A percentile compares a stretch with the other conserved stretches of the same genome.
Conservation (phyloP, 1,140 invertebrate genomes). For the Apolygus lucorum region DNA sequence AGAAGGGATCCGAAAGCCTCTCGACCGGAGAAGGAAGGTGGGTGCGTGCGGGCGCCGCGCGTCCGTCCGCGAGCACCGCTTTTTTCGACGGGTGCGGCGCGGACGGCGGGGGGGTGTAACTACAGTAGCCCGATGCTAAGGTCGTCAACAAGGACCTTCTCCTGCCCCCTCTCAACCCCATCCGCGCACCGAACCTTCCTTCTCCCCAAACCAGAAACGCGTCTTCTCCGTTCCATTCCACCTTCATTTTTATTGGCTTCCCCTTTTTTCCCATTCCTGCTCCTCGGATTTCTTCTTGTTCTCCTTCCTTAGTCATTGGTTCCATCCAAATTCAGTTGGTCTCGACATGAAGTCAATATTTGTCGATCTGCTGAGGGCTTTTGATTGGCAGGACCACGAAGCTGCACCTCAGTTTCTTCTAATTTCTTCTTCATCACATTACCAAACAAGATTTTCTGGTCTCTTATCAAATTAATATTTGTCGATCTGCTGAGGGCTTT, state of each 20-base stretch:
- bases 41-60: not conserved
- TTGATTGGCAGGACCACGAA: too few relatives aligned
- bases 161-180: conserved; percentile 15
- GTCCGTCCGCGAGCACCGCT: not conserved
- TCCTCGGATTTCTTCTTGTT: too few relatives aligned
- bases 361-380: too few relatives aligned
- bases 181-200: conserved; percentile 4
- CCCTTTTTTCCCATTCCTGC: conserved; percentile 5
- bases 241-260: not conserved
- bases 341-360: too few relatives aligned
- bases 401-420: too few relatives aligned
- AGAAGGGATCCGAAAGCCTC: not conserved
- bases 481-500: too few relatives aligned
- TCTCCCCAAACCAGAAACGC: conserved; percentile 3
- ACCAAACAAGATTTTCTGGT: too few relatives aligned
- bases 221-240: conserved; percentile 2
- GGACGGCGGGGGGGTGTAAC: not conserved
- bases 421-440: too few relatives aligned
- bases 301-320: too few relatives aligned
- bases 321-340: too few relatives aligned
- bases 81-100: not conserved
- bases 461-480: too few relatives aligned
- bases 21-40: too few relatives aligned
- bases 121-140: conserved; percentile 8
- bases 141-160: conserved; percentile 18